These are phyloP conservation scores for Brienomyrus longianalis DNA, from an alignment of 2,113 vertebrate genomes.

Conservation along the genomic window DNA sequence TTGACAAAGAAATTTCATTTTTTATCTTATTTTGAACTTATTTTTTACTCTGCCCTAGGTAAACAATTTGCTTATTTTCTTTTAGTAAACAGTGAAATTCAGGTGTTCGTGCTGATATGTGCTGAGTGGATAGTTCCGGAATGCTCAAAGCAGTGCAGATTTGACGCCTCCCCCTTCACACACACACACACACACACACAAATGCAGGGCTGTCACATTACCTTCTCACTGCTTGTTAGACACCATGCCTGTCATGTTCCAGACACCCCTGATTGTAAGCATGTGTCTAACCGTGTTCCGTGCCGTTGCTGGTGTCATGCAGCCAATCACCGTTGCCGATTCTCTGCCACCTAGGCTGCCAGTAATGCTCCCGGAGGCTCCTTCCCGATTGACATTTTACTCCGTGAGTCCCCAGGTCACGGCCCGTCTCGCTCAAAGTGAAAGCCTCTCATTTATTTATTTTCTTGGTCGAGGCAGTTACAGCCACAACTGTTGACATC, in stretches of 20 bases:
- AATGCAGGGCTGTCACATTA: background rate
- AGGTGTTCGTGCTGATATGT: background rate
- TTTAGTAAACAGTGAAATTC: background rate
- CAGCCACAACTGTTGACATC: background rate
- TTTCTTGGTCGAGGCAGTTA: background rate
- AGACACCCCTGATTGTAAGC: background rate
- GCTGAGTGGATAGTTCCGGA: background rate
- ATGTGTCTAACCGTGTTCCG: background rate
- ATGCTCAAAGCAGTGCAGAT: background rate
- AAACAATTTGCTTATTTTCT: background rate
- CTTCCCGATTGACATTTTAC: background rate
- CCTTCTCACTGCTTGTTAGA: background rate
- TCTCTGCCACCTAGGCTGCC: background rate
- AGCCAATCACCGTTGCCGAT: background rate
- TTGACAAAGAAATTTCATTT: background rate
- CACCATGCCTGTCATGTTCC: background rate
- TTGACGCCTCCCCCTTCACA: background rate
- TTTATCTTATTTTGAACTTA: background rate
- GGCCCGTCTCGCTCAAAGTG: background rate
- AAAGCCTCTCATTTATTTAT: background rate
- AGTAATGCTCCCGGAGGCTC: background rate
- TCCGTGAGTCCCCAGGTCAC: background rate
- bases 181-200: background rate
- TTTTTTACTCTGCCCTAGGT: background rate
- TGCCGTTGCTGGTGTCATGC: background rate